Base-by-base conservation (phyloP, 2,888 invertebrate genomes). In the Andrena bucephala region DNA sequence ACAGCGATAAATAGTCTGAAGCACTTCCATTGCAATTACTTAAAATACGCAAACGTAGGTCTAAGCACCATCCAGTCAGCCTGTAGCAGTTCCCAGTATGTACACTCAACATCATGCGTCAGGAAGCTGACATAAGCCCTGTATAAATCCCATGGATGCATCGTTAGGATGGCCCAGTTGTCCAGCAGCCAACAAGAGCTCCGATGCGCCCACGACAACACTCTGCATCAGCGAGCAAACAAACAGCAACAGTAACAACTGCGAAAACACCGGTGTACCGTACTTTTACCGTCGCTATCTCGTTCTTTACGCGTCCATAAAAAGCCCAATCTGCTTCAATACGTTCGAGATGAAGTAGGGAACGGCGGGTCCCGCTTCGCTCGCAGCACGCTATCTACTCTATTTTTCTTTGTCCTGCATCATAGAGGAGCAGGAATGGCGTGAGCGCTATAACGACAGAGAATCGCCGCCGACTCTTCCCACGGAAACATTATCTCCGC, bases 281-380 rank as follows among this genome's bases (percentile, higher is more conserved):
- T 72, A 31, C 62, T 54, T 74, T 71, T 63, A 75, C 71, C 73
- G 70, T 77, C 68, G 70, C 86, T 71, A 79, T 85, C 81, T 81
- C 79, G 73, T 80, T 76, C 80, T 85, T 85, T 85, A 85, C 78
- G 76, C 81, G 57, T 70, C 60, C 73, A 76, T 85, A 85, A 85
- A 85, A 85, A 84, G 81, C 75, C 85, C 84, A 85, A 85, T 85
- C 81, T 84, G 81, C 78, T 85, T 85, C 77, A 85, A 85, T 78
- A 85, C 72, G 84, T 72, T 66, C 48, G 71, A 52, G 48, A 33
- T 63, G 33, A 63, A 63, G 52, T 36, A 72, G 66, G 60, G 76
- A 50, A 76, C 27, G 42, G n/a, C 59, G 33, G 68, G 48, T 24
- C 24, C 48, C 31, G 24, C 27, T 3, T 36, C 59, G 48, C 16